Percentiles rank a stretch among this genome's conserved stretches.
Evolutionary conservation across 2,797 vertebrate genomes (phyloP).

Genomic region (Pangasius sanitwongsei): DNA sequence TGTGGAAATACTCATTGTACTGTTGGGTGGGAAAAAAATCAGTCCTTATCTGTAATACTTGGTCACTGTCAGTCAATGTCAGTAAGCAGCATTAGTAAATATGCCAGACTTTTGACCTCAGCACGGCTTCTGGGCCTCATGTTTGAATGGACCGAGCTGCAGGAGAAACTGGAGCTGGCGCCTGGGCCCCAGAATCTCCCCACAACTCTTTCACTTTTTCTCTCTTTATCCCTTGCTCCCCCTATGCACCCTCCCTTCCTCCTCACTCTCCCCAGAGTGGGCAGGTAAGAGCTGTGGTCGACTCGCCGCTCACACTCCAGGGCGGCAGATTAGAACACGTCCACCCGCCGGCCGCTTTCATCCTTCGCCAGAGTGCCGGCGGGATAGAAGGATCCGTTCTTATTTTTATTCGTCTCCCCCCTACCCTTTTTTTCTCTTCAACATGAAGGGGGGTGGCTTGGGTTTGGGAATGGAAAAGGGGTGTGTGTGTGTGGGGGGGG

Average conservation of each 20-base stretch:
- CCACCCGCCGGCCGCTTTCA: constrained; percentile 75
- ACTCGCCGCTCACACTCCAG: constrained; percentile 60
- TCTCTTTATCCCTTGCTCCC: constrained; percentile 39
- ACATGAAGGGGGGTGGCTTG: constrained; percentile 53
- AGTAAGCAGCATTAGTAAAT: constrained; percentile 48
- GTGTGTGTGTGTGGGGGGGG: constrained; percentile 52
- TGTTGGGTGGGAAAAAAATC: background rate
- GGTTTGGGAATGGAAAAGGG: constrained; percentile 30
- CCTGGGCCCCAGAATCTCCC: constrained; percentile 54
- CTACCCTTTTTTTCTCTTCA: constrained; percentile 62
- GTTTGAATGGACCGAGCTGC: constrained; percentile 52
- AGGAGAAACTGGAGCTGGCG: constrained; percentile 54
- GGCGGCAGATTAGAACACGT: constrained; percentile 72
- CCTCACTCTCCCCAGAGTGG: constrained; percentile 48
- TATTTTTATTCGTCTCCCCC: constrained; percentile 48
- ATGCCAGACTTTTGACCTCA: constrained; percentile 51
- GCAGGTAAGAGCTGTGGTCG: constrained; percentile 71
- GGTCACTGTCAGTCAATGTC: constrained; percentile 20
- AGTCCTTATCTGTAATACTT: background rate
- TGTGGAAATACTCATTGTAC: background rate
- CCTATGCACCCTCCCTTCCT: constrained; percentile 22
- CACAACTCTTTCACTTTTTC: constrained; percentile 53
- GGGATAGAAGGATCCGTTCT: constrained; percentile 57
- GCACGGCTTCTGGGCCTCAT: constrained; percentile 46
- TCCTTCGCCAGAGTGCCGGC: constrained; percentile 71